Evolutionary conservation across 2,888 invertebrate species (phyloP).

Genomic region (Hoplodrina blanda): DNA sequence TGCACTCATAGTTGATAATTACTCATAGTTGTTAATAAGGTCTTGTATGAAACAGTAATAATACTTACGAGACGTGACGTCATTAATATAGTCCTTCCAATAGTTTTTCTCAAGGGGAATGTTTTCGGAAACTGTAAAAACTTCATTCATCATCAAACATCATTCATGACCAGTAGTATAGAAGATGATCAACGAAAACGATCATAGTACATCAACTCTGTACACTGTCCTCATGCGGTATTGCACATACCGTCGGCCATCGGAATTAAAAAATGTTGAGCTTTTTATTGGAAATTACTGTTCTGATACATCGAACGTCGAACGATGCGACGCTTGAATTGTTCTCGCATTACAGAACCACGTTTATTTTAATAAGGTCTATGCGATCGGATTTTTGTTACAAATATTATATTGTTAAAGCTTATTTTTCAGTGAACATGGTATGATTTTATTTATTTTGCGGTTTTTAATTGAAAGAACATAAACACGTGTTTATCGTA

Average conservation of each 20-base stretch:
- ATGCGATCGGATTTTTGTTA: neutral
- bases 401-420: neutral
- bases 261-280: constrained; percentile 52
- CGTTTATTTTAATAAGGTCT: constrained; percentile 13
- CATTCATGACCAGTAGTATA: neutral
- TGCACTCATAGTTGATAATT: neutral
- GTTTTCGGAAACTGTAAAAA: too few relatives aligned
- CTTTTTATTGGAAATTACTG: constrained; percentile 50
- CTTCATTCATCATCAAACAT: neutral
- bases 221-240: constrained; percentile 37
- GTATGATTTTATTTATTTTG: too few relatives aligned
- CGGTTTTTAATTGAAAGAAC: too few relatives aligned
- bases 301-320: constrained; percentile 22
- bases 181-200: neutral
- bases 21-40: neutral
- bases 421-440: neutral
- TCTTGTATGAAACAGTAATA: too few relatives aligned
- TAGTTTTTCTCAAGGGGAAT: too few relatives aligned
- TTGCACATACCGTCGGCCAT: constrained; percentile 8
- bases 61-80: too few relatives aligned
- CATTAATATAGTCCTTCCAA: too few relatives aligned
- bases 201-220: constrained; percentile 19
- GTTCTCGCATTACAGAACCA: constrained; percentile 1
- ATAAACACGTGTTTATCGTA: too few relatives aligned
- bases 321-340: constrained; percentile 13